Evolutionary conservation across 1,140 invertebrate species (phyloP), one percentile per base, ranked within the genome.

Genomic region (Lepidotrigona ventralis): DNA sequence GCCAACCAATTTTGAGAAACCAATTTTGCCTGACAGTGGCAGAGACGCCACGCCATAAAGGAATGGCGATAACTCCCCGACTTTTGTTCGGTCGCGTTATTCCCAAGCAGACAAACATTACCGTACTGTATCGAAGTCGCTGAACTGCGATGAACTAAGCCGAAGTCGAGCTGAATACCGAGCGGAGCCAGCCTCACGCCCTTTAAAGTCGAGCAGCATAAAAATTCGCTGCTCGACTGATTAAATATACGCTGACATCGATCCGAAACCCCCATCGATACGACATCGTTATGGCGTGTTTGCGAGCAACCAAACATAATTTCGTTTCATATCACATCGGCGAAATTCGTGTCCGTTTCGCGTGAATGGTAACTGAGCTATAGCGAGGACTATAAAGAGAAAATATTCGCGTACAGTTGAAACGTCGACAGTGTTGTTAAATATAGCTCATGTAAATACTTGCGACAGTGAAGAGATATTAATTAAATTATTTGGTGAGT

Each of bases 161-260:
- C 15, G 17, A 71, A 71, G 70, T 71, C 70, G 70, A 46, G 39
- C n/a, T 71, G 69, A 71, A 71, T 71, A 71, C 69, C 69, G 69
- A 51, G 69, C 69, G n/a, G 19, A 19, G 70, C 70, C 19, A 53
- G 39, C 39, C 6, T 46, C 39, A n/a, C n/a, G n/a, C 39, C 6
- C 39, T 46, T 46, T 46, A 39, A 39, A 33, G 33, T n/a, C n/a
- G 39, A 39, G 69, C 46, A n/a, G 69, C 69, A 71, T 53, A 71
- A 71, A 71, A 71, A 71, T 71, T 71, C 69, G 39, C n/a, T n/a
- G 17, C 39, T 14, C 46, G n/a, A 19, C 39, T 51, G 26, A 33
- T 69, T 33, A 33, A 69, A 69, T 69, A 33, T 46, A 1, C 53
- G n/a, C 2, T 2, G n/a, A 71, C 9, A 51, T 71, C 23, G 11